These are phyloP conservation scores for Pocillopora grandis DNA, from an alignment of 92 coral and sea anemone species.

Conservation along the genomic window DNA sequence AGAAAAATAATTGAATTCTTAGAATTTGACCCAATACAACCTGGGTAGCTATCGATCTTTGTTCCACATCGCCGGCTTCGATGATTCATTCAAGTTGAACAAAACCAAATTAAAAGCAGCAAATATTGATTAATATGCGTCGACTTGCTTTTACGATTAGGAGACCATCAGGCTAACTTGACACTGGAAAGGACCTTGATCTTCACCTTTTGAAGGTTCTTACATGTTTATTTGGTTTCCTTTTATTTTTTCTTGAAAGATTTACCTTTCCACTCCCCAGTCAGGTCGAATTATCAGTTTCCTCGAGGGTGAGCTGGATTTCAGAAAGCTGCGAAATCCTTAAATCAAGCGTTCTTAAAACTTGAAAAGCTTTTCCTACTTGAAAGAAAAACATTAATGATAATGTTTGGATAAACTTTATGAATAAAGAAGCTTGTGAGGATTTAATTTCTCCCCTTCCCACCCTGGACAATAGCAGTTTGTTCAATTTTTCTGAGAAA, in stretches of 20 bases:
- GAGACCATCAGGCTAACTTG: too few species aligned
- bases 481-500: conserved; percentile 2
- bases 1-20: too few species aligned
- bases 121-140: too few species aligned
- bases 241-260: background rate
- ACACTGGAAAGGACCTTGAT: too few species aligned
- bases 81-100: too few species aligned
- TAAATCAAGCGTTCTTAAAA: background rate
- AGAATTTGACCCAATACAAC: too few species aligned
- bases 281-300: background rate
- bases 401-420: background rate
- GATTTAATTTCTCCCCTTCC: background rate
- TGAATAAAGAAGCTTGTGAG: background rate
- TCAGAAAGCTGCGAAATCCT: background rate
- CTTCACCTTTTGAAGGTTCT: background rate
- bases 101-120: too few species aligned
- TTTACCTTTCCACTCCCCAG: background rate
- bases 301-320: background rate
- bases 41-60: too few species aligned
- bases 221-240: background rate
- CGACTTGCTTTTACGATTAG: too few species aligned
- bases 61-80: too few species aligned
- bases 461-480: background rate
- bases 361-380: too few species aligned
- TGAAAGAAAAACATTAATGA: too few species aligned